These are phyloP conservation scores for Leptopterna dolabrata DNA, from an alignment of 2,888 invertebrate genomes.

Conservation along the genomic window DNA sequence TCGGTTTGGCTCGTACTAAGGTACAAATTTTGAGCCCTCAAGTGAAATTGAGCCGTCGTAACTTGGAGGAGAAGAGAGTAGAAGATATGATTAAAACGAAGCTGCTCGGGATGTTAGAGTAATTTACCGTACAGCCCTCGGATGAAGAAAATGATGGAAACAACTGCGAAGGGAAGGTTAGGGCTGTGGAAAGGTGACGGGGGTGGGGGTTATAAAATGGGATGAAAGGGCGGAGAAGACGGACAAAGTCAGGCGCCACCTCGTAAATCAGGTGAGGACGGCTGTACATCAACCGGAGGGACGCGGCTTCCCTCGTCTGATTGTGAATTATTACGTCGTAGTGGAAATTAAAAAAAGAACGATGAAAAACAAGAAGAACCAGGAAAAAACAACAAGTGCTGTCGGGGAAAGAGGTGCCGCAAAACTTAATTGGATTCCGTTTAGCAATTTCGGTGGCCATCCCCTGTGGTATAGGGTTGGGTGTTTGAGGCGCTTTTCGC, in stretches of 20 bases:
- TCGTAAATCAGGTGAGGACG: constrained; percentile 43
- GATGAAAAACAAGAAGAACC: neutral
- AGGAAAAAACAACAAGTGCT: neutral
- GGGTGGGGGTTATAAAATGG: constrained; percentile 20
- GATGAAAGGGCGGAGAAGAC: constrained; percentile 30
- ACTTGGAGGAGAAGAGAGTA: neutral
- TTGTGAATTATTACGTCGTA: constrained; percentile 40
- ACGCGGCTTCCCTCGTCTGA: constrained; percentile 13
- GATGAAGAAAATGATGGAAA: constrained; percentile 3
- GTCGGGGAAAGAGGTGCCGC: neutral
- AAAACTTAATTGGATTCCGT: neutral
- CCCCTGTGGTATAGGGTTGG: neutral
- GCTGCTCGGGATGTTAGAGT: constrained; percentile 29
- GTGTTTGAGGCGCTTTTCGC: too few species aligned
- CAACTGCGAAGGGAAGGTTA: neutral
- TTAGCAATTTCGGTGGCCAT: neutral
- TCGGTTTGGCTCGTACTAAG: too few species aligned
- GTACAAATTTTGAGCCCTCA: neutral
- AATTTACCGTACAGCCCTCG: constrained; percentile 14
- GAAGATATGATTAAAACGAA: constrained; percentile 21
- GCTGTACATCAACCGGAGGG: constrained; percentile 31
- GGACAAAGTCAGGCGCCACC: constrained; percentile 41
- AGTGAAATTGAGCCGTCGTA: neutral
- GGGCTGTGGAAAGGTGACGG: neutral
- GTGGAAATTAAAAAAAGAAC: neutral